Conservation (phyloP, 2,888 invertebrate genomes). For the Kuschelorhynchus macadamiae region DNA sequence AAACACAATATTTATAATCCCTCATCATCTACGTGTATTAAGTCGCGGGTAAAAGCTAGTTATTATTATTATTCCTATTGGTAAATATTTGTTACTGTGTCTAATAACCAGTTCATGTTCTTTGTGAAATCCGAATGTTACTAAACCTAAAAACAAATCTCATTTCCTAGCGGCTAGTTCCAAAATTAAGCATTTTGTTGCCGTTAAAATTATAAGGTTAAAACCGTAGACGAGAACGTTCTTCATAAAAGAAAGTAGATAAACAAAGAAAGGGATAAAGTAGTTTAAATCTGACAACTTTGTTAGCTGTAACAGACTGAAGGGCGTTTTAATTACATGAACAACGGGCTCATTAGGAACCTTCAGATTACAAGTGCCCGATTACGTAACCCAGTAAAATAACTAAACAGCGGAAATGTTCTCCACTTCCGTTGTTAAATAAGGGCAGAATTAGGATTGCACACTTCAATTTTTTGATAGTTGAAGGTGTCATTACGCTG, state of each 20-base stretch:
- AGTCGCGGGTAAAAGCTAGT: no score
- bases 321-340: slow-evolving; percentile 62
- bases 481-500: no score
- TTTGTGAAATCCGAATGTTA: no score
- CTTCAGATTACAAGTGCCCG: slow-evolving; percentile 61
- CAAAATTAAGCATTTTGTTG: neutral
- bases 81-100: no score
- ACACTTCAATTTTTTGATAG: slow-evolving; percentile 52
- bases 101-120: no score
- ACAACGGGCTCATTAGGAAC: slow-evolving; percentile 63
- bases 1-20: no score
- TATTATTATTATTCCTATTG: no score
- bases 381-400: slow-evolving; percentile 58
- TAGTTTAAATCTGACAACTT: slow-evolving; percentile 63
- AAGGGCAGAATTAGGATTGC: slow-evolving; percentile 56
- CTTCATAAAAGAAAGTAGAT: slow-evolving; percentile 50
- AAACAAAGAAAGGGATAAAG: slow-evolving; percentile 58
- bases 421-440: slow-evolving; percentile 31
- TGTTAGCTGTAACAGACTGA: slow-evolving; percentile 59
- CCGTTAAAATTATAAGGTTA: slow-evolving; percentile 28
- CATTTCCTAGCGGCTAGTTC: neutral
- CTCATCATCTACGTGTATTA: no score
- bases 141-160: no score
- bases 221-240: slow-evolving; percentile 26
- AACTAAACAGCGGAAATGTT: slow-evolving; percentile 53